Evolutionary conservation across 92 coral and sea anemone species (phyloP).

Genomic region (Parazoanthus swiftii): DNA sequence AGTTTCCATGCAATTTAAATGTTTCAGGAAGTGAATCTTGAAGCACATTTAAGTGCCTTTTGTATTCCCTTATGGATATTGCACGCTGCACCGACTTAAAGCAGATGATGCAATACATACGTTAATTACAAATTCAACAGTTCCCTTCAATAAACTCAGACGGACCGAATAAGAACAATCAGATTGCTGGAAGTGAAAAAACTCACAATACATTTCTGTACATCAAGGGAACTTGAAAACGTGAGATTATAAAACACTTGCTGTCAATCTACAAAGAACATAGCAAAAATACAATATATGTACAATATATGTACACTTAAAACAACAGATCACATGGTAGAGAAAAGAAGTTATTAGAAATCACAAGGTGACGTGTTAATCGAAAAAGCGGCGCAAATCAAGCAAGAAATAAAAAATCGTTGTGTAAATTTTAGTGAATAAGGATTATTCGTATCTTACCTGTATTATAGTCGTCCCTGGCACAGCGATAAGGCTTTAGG

Average conservation of each 20-base stretch:
- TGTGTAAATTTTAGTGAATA: neutral
- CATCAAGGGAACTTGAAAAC: neutral
- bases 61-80: neutral
- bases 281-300: neutral
- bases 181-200: neutral
- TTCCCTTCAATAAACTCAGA: neutral
- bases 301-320: neutral
- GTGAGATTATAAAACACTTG: neutral
- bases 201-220: neutral
- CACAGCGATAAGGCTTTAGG: slow-evolving; percentile 56
- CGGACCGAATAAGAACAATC: neutral
- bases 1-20: too few species aligned
- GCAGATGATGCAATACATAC: neutral
- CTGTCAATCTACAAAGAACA: neutral
- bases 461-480: slow-evolving; percentile 51
- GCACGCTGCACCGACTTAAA: neutral
- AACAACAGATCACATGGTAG: neutral
- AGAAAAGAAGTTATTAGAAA: too few species aligned
- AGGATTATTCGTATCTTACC: slow-evolving; percentile 8
- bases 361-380: slow-evolving; percentile 4
- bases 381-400: neutral
- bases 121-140: too few species aligned
- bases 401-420: neutral
- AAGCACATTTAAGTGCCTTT: neutral
- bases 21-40: too few species aligned